Conservation (phyloP, 2,888 invertebrate species). For the Aphidoletes aphidimyza region DNA sequence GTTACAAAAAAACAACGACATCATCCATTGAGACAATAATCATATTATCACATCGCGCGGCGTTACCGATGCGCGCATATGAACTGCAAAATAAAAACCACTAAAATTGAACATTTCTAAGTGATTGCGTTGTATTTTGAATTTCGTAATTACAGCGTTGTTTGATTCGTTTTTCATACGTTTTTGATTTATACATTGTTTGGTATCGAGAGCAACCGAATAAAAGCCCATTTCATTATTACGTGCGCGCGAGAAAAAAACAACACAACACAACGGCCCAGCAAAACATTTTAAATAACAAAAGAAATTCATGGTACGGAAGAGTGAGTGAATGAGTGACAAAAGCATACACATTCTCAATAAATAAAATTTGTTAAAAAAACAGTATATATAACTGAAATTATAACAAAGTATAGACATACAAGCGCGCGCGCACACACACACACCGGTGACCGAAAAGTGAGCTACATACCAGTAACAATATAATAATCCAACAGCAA, state of each 20-base stretch:
- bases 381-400: too few relatives aligned
- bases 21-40: conserved; percentile 18
- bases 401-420: background rate
- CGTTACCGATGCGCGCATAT: background rate
- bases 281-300: conserved; percentile 43
- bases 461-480: conserved; percentile 1
- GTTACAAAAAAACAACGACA: background rate
- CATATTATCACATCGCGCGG: background rate
- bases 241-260: too few relatives aligned
- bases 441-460: conserved; percentile 8
- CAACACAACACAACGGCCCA: background rate
- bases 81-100: too few relatives aligned
- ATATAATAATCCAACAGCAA: background rate
- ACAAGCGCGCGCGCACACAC: background rate
- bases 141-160: conserved; percentile 30
- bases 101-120: background rate
- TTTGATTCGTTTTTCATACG: background rate
- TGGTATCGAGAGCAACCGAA: background rate
- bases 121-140: background rate
- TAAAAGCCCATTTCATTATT: background rate
- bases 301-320: conserved; percentile 47
- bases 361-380: too few relatives aligned
- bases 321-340: conserved; percentile 51
- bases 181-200: background rate
- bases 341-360: background rate